Conservation (phyloP, 2,888 invertebrate species). For the Eudemis profundana region DNA sequence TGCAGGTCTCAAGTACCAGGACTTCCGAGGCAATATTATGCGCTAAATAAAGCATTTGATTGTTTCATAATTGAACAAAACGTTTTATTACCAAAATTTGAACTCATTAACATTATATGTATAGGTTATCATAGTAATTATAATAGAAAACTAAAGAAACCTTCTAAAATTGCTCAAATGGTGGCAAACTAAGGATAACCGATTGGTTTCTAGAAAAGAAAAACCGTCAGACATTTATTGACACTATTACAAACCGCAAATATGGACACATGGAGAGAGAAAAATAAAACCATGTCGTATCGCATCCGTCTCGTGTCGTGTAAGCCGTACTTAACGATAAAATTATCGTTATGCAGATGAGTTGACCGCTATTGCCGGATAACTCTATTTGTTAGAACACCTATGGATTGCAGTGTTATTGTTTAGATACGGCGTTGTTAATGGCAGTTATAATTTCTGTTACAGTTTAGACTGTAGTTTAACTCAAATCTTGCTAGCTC, state of each 20-base stretch:
- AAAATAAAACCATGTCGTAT: constrained; percentile 2
- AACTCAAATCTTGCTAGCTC: no score
- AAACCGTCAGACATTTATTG: constrained; percentile 1
- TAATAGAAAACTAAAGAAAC: no score
- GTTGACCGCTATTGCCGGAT: constrained; percentile 34
- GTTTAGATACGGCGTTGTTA: not conserved
- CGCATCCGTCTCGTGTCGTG: constrained; percentile 16
- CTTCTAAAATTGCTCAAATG: no score
- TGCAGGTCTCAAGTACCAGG: no score
- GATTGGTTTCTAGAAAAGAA: not conserved
- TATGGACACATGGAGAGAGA: not conserved
- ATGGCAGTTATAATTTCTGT: no score
- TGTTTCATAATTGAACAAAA: no score
- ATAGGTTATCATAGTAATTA: no score
- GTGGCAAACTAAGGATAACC: not conserved
- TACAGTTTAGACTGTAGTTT: no score
- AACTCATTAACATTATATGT: no score
- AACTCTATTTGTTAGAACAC: constrained; percentile 36
- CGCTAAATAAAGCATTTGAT: no score
- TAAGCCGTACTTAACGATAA: constrained; percentile 20
- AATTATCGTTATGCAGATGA: constrained; percentile 42
- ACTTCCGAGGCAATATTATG: no score
- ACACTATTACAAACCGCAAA: constrained; percentile 1
- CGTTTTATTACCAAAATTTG: no score
- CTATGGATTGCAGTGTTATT: constrained; percentile 24